Conservation (phyloP, 2,888 invertebrate genomes). For the Drosophila paracracens region DNA sequence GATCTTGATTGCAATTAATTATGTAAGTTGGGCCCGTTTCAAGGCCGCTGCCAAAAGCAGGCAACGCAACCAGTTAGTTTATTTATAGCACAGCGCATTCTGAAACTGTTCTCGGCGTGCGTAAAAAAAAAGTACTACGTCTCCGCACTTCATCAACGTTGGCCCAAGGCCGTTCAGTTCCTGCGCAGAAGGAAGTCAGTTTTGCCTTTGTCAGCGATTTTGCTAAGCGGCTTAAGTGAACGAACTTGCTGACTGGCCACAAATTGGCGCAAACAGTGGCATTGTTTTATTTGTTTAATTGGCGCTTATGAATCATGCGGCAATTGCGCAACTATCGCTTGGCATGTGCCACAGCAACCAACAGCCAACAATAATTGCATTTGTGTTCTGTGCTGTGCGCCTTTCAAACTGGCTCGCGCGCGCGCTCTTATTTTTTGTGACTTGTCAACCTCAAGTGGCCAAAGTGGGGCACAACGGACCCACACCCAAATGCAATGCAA, state of each 20-base stretch:
- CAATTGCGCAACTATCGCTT: constrained; percentile 63
- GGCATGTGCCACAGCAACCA: constrained; percentile 53
- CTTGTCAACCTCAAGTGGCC: constrained; percentile 57
- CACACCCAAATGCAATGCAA: constrained; percentile 63
- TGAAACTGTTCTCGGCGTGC: constrained; percentile 73
- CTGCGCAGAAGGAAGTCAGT: constrained; percentile 72
- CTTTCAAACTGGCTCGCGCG: constrained; percentile 42
- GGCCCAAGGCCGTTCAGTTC: constrained; percentile 54
- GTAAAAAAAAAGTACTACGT: constrained; percentile 45
- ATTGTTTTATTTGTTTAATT: constrained; percentile 62
- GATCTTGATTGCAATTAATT: constrained; percentile 73
- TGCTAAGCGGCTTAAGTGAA: constrained; percentile 61
- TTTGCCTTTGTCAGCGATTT: constrained; percentile 43
- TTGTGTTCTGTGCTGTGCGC: constrained; percentile 43
- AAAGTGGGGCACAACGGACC: constrained; percentile 57
- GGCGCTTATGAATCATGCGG: constrained; percentile 64
- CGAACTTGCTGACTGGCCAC: constrained; percentile 42
- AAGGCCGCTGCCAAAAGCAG: constrained; percentile 56
- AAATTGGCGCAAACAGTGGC: constrained; percentile 34
- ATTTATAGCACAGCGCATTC: constrained; percentile 65
- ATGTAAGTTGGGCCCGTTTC: constrained; percentile 64
- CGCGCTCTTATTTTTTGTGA: constrained; percentile 13
- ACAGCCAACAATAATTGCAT: constrained; percentile 12
- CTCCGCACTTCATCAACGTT: constrained; percentile 16
- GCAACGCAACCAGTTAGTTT: constrained; percentile 33